Conservation (phyloP, 2,888 invertebrate species). For the Pristionchus entomophagus region DNA sequence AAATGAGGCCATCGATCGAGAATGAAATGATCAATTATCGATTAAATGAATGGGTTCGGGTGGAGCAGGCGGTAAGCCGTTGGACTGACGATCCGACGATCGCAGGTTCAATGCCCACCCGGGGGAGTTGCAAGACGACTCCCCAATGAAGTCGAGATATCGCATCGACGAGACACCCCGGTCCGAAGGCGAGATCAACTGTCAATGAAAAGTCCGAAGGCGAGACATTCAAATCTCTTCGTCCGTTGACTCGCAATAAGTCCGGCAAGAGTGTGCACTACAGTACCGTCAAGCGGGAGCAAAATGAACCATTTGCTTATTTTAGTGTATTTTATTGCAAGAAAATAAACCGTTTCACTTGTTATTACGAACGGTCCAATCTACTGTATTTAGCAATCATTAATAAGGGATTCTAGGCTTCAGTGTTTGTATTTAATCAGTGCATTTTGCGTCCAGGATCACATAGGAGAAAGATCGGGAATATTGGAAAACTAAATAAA, state of each 20-base stretch:
- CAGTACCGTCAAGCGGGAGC: too few species aligned
- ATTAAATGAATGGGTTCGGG: background rate
- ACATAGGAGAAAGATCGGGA: too few species aligned
- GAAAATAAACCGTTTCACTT: too few species aligned
- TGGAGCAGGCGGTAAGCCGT: too few species aligned
- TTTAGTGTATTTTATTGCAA: too few species aligned
- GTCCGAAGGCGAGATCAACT: background rate
- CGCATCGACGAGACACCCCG: background rate
- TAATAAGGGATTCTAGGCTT: too few species aligned
- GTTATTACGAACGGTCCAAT: too few species aligned
- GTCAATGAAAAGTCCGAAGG: background rate
- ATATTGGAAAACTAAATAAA: too few species aligned
- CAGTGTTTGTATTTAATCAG: too few species aligned
- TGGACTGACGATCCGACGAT: background rate
- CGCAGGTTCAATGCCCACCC: constrained; percentile 26
- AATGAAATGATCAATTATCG: background rate
- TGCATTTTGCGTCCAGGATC: too few species aligned
- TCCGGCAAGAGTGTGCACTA: constrained; percentile 32
- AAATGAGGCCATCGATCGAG: background rate
- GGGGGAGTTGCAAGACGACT: background rate
- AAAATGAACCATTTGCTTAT: too few species aligned
- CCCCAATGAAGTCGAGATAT: background rate
- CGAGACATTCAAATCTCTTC: background rate
- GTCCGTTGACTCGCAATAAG: background rate
- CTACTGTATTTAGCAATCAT: too few species aligned